Evolutionary conservation across 2,113 vertebrate species (phyloP).

Genomic region (Microcebus tavaratra): DNA sequence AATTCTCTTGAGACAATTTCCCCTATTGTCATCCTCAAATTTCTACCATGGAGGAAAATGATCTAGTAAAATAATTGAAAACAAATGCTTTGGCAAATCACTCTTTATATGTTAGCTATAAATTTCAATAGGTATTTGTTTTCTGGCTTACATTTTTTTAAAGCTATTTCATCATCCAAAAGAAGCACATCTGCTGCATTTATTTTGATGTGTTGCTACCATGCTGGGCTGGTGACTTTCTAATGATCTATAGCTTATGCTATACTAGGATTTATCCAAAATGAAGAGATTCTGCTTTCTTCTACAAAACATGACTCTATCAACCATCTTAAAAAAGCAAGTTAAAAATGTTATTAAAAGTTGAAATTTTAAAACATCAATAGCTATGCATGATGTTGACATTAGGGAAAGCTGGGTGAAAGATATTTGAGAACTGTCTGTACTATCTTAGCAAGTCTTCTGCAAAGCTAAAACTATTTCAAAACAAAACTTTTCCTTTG

Average conservation of each 20-base stretch:
- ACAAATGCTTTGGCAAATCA: neutral
- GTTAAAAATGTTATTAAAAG: neutral
- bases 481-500: neutral
- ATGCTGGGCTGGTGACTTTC: neutral
- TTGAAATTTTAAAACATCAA: neutral
- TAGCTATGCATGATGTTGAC: neutral
- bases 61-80: constrained; percentile 31
- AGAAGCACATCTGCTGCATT: neutral
- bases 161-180: neutral
- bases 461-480: neutral
- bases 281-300: neutral
- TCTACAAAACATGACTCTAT: neutral
- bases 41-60: neutral
- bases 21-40: neutral
- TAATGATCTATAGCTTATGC: neutral
- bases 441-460: neutral
- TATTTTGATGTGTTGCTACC: neutral
- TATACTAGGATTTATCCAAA: neutral
- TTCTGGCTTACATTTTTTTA: neutral
- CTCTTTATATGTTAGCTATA: neutral
- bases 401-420: neutral
- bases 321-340: neutral
- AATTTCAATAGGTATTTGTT: neutral
- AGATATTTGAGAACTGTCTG: neutral
- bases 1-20: neutral